Percentiles rank a stretch among this genome's conserved stretches.
phyloP scores from a whole-genome alignment of 2,113 vertebrate species.

The Hippolais icterina region DNA sequence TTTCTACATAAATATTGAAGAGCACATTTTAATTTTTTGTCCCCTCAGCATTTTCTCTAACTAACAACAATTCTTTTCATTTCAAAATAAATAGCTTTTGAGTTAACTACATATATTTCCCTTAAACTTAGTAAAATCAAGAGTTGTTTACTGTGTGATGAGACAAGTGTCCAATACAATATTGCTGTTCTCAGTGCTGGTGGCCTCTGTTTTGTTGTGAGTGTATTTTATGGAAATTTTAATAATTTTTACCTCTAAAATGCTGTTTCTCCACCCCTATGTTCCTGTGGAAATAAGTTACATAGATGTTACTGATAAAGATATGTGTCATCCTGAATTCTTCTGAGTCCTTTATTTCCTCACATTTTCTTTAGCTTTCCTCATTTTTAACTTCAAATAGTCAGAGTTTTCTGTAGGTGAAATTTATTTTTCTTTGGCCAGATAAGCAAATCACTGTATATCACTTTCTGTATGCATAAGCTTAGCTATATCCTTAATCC shows the following conservation, averaged over 20 bases:
- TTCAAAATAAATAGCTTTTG: not conserved
- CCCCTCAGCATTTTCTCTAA: not conserved
- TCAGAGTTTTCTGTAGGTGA: not conserved
- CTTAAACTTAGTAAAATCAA: not conserved
- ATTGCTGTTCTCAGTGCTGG: not conserved
- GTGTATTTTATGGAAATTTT: not conserved
- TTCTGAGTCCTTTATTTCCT: not conserved
- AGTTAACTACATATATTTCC: not conserved
- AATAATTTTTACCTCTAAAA: not conserved
- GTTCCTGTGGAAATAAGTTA: not conserved
- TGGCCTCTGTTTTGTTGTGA: not conserved
- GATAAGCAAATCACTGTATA: not conserved
- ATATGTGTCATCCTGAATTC: not conserved
- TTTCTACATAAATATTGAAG: not conserved
- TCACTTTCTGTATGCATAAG: not conserved
- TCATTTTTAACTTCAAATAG: not conserved
- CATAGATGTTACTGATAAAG: not conserved
- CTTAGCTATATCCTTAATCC: not conserved
- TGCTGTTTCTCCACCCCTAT: not conserved
- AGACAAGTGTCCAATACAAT: not conserved
- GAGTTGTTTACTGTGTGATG: not conserved
- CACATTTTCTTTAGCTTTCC: not conserved
- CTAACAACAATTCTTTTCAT: not conserved
- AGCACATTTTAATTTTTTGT: not conserved
- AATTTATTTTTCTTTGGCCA: not conserved